A percentile compares a stretch with the other conserved stretches of the same genome.
These are phyloP conservation scores for Bradypus variegatus DNA, from an alignment of 2,797 vertebrate species.

Conservation along the genomic window DNA sequence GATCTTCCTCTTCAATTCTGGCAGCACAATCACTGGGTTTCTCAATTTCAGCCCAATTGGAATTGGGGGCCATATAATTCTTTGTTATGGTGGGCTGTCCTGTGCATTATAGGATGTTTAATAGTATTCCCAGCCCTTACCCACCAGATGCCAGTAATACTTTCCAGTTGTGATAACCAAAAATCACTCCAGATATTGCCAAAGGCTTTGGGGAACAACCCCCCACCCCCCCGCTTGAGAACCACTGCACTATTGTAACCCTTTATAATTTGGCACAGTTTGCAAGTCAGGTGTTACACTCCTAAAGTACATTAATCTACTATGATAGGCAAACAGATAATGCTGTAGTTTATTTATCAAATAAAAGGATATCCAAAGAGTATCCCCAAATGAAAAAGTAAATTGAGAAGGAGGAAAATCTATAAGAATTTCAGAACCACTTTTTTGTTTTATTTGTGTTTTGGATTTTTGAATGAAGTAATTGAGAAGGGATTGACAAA, in stretches of 20 bases:
- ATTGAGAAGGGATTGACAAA: neutral
- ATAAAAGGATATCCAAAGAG: neutral
- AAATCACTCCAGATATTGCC: neutral
- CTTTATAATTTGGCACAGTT: neutral
- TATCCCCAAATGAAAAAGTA: neutral
- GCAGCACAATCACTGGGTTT: neutral
- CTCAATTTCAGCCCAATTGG: neutral
- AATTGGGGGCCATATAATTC: neutral
- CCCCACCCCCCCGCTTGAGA: neutral
- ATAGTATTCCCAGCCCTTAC: neutral
- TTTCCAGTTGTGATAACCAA: neutral
- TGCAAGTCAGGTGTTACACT: neutral
- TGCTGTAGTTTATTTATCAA: neutral
- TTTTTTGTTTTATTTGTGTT: neutral
- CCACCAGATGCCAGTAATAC: neutral
- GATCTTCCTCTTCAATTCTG: neutral
- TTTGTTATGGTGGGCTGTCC: neutral
- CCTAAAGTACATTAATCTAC: neutral
- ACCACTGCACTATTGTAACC: neutral
- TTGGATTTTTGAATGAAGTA: constrained; percentile 19
- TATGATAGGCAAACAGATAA: neutral
- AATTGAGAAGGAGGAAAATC: constrained; percentile 8
- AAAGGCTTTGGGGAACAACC: neutral
- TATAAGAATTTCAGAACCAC: constrained; percentile 8
- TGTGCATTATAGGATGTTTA: neutral